These are phyloP conservation scores for Geotrupes spiniger DNA, from an alignment of 2,888 invertebrate species.

Conservation along the genomic window DNA sequence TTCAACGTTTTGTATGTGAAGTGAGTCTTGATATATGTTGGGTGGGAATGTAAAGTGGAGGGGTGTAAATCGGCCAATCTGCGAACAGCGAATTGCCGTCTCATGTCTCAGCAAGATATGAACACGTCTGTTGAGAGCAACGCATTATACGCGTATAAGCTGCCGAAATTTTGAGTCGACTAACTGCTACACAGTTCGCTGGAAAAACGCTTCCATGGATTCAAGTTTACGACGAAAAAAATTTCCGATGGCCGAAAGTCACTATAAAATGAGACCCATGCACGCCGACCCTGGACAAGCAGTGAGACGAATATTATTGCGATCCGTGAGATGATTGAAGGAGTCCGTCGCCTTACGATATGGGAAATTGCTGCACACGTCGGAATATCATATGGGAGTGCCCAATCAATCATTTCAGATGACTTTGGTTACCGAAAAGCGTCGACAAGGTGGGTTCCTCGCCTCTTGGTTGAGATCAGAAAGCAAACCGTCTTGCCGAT, in stretches of 20 bases:
- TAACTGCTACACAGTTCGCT: too few relatives aligned
- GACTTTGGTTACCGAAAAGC: conserved; percentile 4
- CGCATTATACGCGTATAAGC: too few relatives aligned
- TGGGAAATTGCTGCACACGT: not conserved
- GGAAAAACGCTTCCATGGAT: too few relatives aligned
- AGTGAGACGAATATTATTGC: not conserved
- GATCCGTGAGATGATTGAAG: not conserved
- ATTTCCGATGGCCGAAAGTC: not conserved
- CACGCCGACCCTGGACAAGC: not conserved
- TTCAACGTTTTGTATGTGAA: too few relatives aligned
- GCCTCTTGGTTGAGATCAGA: conserved; percentile 5
- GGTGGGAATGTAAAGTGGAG: too few relatives aligned
- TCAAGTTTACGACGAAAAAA: not conserved
- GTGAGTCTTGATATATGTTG: too few relatives aligned
- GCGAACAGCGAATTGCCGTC: too few relatives aligned
- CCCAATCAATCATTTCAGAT: conserved; percentile 6
- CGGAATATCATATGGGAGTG: conserved; percentile 3
- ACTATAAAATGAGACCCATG: not conserved
- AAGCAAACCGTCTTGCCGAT: conserved; percentile 4
- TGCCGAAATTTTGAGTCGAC: too few relatives aligned
- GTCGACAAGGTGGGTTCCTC: conserved; percentile 9
- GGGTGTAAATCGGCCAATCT: too few relatives aligned
- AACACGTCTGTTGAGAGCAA: too few relatives aligned
- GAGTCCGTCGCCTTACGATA: not conserved
- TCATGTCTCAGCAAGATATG: too few relatives aligned